phyloP scores from a whole-genome alignment of 2,113 vertebrate species.

The Malurus alboscapulatus region DNA sequence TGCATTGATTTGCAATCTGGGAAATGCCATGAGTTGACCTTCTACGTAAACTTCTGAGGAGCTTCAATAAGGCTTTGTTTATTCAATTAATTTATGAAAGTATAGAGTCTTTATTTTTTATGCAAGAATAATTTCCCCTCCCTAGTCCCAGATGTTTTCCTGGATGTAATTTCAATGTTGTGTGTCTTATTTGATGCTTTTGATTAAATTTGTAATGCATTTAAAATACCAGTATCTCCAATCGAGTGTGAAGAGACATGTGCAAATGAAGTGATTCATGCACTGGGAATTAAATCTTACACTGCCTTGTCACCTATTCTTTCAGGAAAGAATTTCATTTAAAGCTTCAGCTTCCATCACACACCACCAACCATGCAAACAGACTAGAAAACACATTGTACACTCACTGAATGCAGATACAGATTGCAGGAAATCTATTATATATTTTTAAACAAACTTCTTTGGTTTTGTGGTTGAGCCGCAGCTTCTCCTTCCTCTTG shows the following conservation, averaged over 20 bases:
- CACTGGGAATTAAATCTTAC: constrained; percentile 8
- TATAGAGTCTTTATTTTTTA: not conserved
- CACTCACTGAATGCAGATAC: not conserved
- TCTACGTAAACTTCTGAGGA: not conserved
- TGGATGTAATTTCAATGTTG: constrained; percentile 9
- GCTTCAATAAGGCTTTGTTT: not conserved
- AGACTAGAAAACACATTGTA: not conserved
- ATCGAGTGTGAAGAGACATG: not conserved
- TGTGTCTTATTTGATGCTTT: not conserved
- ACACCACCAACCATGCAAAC: not conserved
- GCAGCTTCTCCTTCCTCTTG: not conserved
- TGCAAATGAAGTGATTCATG: constrained; percentile 46
- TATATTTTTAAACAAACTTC: not conserved
- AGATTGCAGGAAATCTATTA: not conserved
- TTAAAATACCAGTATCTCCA: constrained; percentile 32
- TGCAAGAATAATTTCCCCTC: not conserved
- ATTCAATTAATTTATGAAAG: not conserved
- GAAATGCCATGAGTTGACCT: not conserved
- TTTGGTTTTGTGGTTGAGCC: not conserved
- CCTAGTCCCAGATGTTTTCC: constrained; percentile 40
- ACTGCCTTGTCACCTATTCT: not conserved
- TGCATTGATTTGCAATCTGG: not conserved
- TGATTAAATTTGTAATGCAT: constrained; percentile 49
- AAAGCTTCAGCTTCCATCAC: not conserved
- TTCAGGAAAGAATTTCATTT: constrained; percentile 1